A percentile compares a stretch with the other conserved stretches of the same genome.
phyloP scores from a whole-genome alignment of 37 sponge, comb jelly and placozoan species.

The Spongilla lacustris region DNA sequence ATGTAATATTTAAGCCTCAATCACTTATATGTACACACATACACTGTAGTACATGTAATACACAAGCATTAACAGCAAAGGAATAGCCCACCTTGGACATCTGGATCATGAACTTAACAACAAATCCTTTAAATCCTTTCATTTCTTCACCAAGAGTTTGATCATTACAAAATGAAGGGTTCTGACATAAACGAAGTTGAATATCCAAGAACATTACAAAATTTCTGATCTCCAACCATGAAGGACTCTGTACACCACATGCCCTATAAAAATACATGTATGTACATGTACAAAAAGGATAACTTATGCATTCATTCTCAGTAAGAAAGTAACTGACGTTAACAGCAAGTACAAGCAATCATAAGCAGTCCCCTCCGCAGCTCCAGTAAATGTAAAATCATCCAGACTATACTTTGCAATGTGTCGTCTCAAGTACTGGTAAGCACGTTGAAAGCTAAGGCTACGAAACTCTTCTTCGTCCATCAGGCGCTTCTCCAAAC shows the following conservation, averaged over 20 bases:
- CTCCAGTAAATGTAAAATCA: slow-evolving; percentile 40
- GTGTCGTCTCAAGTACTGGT: slow-evolving; percentile 62
- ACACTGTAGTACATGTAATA: no score
- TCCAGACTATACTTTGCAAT: slow-evolving; percentile 27
- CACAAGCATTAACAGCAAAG: no score
- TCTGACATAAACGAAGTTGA: slow-evolving; percentile 69
- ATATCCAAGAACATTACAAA: slow-evolving; percentile 76
- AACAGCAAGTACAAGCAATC: slow-evolving; percentile 52
- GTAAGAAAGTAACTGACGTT: slow-evolving; percentile 17
- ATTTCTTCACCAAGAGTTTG: slow-evolving; percentile 13
- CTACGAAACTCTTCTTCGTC: slow-evolving; percentile 57
- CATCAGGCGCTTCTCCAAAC: slow-evolving; percentile 19
- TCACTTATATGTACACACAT: no score
- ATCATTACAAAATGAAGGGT: slow-evolving; percentile 51
- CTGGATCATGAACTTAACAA: slow-evolving; percentile 79
- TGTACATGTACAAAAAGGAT: background rate
- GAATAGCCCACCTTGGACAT: slow-evolving; percentile 81
- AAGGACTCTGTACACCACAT: slow-evolving; percentile 61
- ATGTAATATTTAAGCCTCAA: no score
- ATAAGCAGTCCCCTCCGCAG: slow-evolving; percentile 19
- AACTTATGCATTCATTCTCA: background rate
- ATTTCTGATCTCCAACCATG: slow-evolving; percentile 78
- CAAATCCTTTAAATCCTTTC: slow-evolving; percentile 78
- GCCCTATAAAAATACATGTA: background rate
- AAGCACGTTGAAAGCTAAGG: slow-evolving; percentile 67